These are phyloP conservation scores for Pithecia hirsuta DNA, from an alignment of 2,797 vertebrate genomes.

Conservation along the genomic window DNA sequence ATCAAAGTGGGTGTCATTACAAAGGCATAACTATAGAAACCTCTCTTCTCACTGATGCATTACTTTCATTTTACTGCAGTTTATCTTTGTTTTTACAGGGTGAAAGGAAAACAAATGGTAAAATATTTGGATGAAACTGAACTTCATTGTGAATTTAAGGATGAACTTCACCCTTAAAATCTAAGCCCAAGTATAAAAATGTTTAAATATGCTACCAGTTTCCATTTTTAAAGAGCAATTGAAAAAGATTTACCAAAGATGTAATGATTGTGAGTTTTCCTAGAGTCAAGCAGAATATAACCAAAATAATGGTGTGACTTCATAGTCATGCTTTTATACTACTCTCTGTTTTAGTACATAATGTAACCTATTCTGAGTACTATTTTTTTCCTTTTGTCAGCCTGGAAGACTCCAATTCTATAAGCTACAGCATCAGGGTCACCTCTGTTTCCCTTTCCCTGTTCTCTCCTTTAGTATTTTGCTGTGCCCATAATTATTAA, in stretches of 20 bases:
- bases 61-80: neutral
- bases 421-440: neutral
- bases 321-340: neutral
- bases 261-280: neutral
- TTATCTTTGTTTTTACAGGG: neutral
- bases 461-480: neutral
- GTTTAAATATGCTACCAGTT: neutral
- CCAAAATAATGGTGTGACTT: neutral
- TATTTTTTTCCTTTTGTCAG: neutral
- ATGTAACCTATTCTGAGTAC: neutral
- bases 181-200: neutral
- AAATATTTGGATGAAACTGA: neutral
- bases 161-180: neutral
- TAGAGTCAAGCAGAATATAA: neutral
- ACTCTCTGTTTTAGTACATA: neutral
- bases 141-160: neutral
- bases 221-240: neutral
- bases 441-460: neutral
- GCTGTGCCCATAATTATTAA: neutral
- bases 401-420: neutral
- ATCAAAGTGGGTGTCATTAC: neutral
- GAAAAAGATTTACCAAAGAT: neutral
- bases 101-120: neutral
- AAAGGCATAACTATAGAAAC: neutral
- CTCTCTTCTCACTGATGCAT: accelerated